Evolutionary conservation across 2,797 vertebrate genomes (phyloP).

Genomic region (Microcaecilia unicolor): DNA sequence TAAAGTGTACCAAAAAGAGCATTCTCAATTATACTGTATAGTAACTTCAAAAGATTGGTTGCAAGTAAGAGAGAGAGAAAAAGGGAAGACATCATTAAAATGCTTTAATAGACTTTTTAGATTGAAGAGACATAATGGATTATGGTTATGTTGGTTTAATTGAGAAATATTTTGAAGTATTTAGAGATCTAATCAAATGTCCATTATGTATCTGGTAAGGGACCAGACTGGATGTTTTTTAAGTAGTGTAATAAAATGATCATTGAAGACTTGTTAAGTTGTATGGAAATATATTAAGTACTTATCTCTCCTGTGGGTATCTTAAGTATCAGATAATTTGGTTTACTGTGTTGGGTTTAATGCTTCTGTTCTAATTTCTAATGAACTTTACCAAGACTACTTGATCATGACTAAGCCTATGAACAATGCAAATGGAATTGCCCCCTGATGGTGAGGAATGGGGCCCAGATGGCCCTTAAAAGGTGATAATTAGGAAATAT

Average conservation of each 20-base stretch:
- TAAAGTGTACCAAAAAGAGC: conserved; percentile 29
- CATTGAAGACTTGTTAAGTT: conserved; percentile 42
- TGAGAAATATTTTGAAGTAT: conserved; percentile 36
- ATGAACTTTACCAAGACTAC: conserved; percentile 95
- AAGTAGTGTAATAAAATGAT: conserved; percentile 32
- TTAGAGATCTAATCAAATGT: conserved; percentile 33
- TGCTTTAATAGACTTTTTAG: conserved; percentile 37
- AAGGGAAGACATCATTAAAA: conserved; percentile 27
- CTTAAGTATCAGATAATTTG: conserved; percentile 55
- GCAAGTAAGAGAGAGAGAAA: conserved; percentile 19
- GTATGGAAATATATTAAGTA: conserved; percentile 40
- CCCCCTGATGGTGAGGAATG: conserved; percentile 97
- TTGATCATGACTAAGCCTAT: conserved; percentile 93
- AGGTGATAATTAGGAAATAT: conserved; percentile 99
- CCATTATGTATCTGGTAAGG: conserved; percentile 36
- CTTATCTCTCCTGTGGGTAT: conserved; percentile 46
- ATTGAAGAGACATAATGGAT: conserved; percentile 20
- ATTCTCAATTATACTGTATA: conserved; percentile 26
- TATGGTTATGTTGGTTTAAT: conserved; percentile 33
- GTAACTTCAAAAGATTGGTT: conserved; percentile 28
- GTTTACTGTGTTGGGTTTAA: conserved; percentile 63
- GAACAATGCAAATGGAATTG: conserved; percentile 98
- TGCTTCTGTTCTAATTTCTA: conserved; percentile 72
- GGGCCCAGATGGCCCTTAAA: conserved; percentile 98
- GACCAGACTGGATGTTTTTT: conserved; percentile 36